Percentiles rank a stretch among this genome's conserved stretches.
phyloP scores from a whole-genome alignment of 2,113 vertebrate genomes.

The Vicugna pacos region DNA sequence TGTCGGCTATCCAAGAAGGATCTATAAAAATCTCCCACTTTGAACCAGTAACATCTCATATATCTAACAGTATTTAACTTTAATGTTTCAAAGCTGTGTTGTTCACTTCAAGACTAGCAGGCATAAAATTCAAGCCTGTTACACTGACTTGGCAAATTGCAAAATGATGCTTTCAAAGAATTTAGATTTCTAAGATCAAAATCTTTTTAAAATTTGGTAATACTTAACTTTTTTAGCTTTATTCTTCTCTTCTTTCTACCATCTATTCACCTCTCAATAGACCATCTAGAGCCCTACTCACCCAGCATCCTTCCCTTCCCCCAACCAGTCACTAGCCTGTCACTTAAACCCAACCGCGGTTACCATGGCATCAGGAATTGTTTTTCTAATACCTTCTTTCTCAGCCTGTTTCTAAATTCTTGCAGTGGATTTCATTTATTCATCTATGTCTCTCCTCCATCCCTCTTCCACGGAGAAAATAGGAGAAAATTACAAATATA shows the following conservation, averaged over 20 bases:
- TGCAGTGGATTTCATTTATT: slow-evolving; percentile 16
- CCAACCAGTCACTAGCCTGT: no score
- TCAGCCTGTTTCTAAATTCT: slow-evolving; percentile 30
- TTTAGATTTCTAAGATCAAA: slow-evolving; percentile 2
- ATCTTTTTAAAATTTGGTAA: background rate
- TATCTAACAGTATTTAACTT: background rate
- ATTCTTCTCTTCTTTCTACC: background rate
- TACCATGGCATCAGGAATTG: background rate
- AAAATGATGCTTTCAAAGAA: slow-evolving; percentile 57
- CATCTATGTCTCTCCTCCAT: background rate
- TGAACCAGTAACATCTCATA: background rate
- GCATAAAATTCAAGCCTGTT: background rate
- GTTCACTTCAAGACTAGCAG: background rate
- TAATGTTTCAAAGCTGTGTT: background rate
- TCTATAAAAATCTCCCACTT: background rate
- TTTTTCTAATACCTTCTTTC: background rate
- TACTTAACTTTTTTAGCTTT: background rate
- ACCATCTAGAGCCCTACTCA: background rate
- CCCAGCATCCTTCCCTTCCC: background rate
- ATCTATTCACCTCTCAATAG: background rate
- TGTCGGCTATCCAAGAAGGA: background rate
- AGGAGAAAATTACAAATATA: background rate
- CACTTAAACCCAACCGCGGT: background rate
- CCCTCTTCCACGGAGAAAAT: background rate
- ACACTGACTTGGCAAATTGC: background rate